These are phyloP conservation scores for Drosophila paranaensis DNA, from an alignment of 2,888 invertebrate genomes.

Conservation along the genomic window DNA sequence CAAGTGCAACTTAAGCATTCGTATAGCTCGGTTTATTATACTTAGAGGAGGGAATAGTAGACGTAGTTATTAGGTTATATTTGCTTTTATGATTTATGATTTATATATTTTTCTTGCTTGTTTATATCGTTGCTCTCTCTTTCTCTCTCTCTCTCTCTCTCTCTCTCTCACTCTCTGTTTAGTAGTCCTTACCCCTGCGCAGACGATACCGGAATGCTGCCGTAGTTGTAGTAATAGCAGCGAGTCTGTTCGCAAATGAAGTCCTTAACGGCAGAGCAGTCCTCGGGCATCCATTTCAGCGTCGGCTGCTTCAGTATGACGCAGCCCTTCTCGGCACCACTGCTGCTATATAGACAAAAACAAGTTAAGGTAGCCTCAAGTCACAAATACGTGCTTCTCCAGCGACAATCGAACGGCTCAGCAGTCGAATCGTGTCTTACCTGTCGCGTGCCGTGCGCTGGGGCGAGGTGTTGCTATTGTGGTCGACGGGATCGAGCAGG, in stretches of 20 bases:
- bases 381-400: background rate
- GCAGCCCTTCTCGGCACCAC: slow-evolving; percentile 89
- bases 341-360: slow-evolving; percentile 85
- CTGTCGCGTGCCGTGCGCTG: slow-evolving; percentile 91
- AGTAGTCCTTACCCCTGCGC: slow-evolving; percentile 93
- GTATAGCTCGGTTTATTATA: slow-evolving; percentile 61
- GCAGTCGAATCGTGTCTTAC: slow-evolving; percentile 58
- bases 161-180: slow-evolving; percentile 51
- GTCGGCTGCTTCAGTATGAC: slow-evolving; percentile 91
- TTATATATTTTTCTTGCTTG: slow-evolving; percentile 32
- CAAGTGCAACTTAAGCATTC: slow-evolving; percentile 53
- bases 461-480: slow-evolving; percentile 90
- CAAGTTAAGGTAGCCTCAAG: slow-evolving; percentile 31
- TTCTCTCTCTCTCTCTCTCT: slow-evolving; percentile 36
- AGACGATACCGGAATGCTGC: slow-evolving; percentile 94
- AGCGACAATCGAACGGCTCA: background rate
- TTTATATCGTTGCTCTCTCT: slow-evolving; percentile 37
- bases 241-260: slow-evolving; percentile 96
- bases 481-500: slow-evolving; percentile 87
- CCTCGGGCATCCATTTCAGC: slow-evolving; percentile 92
- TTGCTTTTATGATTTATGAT: slow-evolving; percentile 34
- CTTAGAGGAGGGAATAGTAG: slow-evolving; percentile 23
- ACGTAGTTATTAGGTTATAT: slow-evolving; percentile 41
- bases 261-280: slow-evolving; percentile 93
- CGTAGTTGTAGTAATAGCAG: slow-evolving; percentile 96